phyloP scores from a whole-genome alignment of 92 coral and sea anemone species.

The Actinernus sp. region DNA sequence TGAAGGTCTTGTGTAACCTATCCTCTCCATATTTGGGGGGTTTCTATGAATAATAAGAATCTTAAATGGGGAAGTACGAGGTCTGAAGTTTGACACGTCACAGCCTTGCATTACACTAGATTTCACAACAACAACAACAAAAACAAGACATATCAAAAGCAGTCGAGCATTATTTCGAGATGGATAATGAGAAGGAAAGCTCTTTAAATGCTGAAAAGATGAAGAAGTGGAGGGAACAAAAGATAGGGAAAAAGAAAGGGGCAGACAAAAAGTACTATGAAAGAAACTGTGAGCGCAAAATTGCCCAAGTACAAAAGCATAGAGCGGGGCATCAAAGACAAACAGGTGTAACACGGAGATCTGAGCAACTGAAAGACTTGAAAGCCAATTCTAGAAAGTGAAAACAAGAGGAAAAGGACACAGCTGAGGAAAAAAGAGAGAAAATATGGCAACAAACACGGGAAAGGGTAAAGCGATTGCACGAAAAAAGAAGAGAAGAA shows the following conservation, averaged over 20 bases:
- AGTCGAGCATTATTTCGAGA: not conserved
- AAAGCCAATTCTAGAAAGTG: too few species aligned
- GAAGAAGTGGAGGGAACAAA: slow-evolving; percentile 23
- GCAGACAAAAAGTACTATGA: slow-evolving; percentile 24
- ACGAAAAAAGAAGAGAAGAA: slow-evolving; percentile 5
- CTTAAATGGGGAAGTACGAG: not conserved
- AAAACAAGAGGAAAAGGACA: not conserved
- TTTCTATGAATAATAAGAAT: not conserved
- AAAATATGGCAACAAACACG: slow-evolving; percentile 15
- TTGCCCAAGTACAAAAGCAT: slow-evolving; percentile 5
- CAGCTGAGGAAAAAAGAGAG: slow-evolving; percentile 12
- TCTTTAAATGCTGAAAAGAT: slow-evolving; percentile 22
- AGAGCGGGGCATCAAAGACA: slow-evolving; percentile 2
- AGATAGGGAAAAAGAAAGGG: slow-evolving; percentile 2
- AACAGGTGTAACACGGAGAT: not conserved
- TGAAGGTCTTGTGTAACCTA: too few species aligned
- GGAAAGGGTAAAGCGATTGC: slow-evolving; percentile 3
- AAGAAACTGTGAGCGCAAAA: slow-evolving; percentile 9
- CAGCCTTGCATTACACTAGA: slow-evolving; percentile 3
- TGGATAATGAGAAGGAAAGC: not conserved
- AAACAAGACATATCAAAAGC: too few species aligned
- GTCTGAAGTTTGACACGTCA: not conserved
- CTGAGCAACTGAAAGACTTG: not conserved
- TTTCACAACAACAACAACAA: slow-evolving; percentile 1
- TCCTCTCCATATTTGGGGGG: slow-evolving; percentile 2